Evolutionary conservation across 2,888 invertebrate genomes (phyloP).

Genomic region (Rhaphigaster nebulosa): DNA sequence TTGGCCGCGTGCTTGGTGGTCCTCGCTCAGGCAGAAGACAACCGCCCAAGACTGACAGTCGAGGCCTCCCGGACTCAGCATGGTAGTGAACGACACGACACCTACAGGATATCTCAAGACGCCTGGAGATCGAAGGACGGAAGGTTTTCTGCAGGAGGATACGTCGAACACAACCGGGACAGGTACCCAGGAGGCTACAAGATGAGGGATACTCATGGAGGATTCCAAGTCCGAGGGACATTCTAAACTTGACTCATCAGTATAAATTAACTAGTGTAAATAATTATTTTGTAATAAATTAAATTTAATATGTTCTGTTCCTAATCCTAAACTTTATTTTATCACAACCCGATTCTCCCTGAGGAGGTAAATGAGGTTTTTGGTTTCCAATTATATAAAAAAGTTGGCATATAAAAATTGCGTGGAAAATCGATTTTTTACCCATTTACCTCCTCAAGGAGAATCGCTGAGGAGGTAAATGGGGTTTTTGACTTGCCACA

Average conservation of each 20-base stretch:
- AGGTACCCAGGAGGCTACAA: constrained; percentile 46
- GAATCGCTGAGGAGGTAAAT: too few species aligned
- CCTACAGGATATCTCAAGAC: constrained; percentile 51
- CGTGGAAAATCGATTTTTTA: too few species aligned
- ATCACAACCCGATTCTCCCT: too few species aligned
- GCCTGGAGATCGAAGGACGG: constrained; percentile 54
- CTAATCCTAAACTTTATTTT: too few species aligned
- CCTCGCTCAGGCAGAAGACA: neutral
- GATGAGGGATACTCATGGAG: constrained; percentile 57
- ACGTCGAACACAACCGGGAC: constrained; percentile 58
- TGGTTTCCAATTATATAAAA: too few species aligned
- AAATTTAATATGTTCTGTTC: too few species aligned
- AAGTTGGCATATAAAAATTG: too few species aligned
- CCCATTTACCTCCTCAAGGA: too few species aligned
- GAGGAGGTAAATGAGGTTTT: too few species aligned
- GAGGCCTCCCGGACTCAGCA: neutral
- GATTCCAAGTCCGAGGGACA: constrained; percentile 47
- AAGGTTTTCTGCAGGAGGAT: constrained; percentile 55
- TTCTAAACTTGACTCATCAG: neutral
- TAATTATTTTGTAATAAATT: neutral
- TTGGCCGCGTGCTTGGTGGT: neutral
- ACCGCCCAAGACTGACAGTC: neutral
- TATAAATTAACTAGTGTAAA: neutral
- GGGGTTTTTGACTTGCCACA: neutral
- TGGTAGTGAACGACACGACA: neutral